Base-by-base conservation (phyloP, 2,797 vertebrate genomes). In the Tenualosa thibaudeaui region DNA sequence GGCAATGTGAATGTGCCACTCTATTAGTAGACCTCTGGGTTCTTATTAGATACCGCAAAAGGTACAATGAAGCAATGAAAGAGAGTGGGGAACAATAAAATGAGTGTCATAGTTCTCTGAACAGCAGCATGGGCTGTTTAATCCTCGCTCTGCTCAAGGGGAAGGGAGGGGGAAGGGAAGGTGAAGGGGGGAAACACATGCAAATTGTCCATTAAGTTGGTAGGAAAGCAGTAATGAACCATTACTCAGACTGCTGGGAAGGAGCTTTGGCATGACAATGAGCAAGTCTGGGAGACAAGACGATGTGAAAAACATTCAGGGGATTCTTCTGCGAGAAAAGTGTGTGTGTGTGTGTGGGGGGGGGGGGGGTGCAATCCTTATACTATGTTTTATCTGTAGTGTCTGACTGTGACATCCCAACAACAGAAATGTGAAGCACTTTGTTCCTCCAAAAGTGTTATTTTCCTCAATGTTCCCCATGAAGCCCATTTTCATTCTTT, bases 131-230 rank as follows among this genome's bases (percentile, higher is more conserved):
- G 37, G 22, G 71, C 71, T 78, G 71, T 78, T 78, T 78, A 78
- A 78, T 78, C 71, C 46, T 46, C 71, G 6, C 71, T 46, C 15
- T 46, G 71, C 71, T 78, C 37, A 78, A 78, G 71, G 71, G 71
- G 71, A 46, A 78, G 40, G 71, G 10, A 8, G 7, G 71, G 71
- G 71, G 71, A 46, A 78, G 40, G 71, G 10, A 19, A 7, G 71
- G 71, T 19, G 13, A 22, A 22, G 71, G 37, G 37, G 58, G 71
- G 71, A n/a, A 78, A 78, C 71, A 78, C 71, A 78, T 78, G 71
- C 71, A 78, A 78, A 78, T 78, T 78, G 71, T 46, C 71, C 40
- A 78, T 78, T 78, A 78, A 78, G 71, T 78, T 78, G 40, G 71
- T 78, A 46, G 71, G 71, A 78, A 78, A 8, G 43, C 71, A 19